These are phyloP conservation scores for Alectoris magna DNA, from an alignment of 2,797 vertebrate genomes.

Conservation along the genomic window DNA sequence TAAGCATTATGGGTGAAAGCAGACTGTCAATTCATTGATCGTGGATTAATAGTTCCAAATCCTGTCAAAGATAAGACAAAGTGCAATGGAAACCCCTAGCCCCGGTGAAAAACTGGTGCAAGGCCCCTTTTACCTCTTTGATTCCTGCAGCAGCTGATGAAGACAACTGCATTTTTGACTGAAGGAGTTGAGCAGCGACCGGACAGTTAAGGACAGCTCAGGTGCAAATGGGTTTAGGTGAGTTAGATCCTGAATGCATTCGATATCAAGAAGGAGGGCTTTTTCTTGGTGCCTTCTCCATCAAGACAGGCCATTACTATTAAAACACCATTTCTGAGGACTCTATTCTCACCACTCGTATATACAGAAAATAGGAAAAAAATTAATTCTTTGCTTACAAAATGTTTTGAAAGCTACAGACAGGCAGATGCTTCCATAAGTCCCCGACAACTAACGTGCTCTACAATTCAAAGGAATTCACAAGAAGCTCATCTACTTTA, in stretches of 20 bases:
- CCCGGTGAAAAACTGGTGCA: neutral
- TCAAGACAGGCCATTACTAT: neutral
- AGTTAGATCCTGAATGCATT: neutral
- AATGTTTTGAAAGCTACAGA: constrained; percentile 51
- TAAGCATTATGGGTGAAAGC: neutral
- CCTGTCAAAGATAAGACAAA: neutral
- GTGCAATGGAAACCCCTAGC: neutral
- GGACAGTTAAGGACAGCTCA: neutral
- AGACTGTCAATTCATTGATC: neutral
- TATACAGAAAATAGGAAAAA: neutral
- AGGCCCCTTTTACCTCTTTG: neutral
- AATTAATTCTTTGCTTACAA: constrained; percentile 37
- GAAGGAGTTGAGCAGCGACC: neutral
- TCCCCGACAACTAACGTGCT: neutral
- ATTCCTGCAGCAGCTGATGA: neutral
- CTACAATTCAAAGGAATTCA: constrained; percentile 55
- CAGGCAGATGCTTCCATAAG: constrained; percentile 51
- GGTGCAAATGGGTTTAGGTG: neutral
- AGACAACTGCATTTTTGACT: neutral
- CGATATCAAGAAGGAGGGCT: neutral
- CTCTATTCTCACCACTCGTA: neutral
- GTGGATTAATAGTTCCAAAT: neutral
- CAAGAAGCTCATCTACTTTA: constrained; percentile 81
- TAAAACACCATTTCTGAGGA: neutral
- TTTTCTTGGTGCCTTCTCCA: neutral